phyloP scores from a whole-genome alignment of 2,797 vertebrate species.

The Mus caroli region DNA sequence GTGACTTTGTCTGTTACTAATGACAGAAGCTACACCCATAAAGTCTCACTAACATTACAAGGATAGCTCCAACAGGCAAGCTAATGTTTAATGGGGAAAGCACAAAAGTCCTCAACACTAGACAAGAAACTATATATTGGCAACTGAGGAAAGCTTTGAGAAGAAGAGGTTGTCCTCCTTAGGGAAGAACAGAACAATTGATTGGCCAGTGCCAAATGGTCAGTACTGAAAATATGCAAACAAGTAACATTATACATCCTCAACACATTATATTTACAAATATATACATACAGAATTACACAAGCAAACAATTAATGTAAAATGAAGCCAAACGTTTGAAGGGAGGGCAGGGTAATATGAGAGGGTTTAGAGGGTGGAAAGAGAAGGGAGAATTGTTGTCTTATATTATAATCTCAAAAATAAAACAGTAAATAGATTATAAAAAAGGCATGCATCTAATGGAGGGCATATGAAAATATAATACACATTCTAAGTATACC shows the following conservation, averaged over 20 bases:
- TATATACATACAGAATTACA: neutral
- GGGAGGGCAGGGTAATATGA: neutral
- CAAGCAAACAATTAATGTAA: neutral
- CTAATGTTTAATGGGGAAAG: neutral
- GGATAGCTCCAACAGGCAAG: neutral
- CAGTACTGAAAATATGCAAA: neutral
- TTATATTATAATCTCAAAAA: neutral
- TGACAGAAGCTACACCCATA: neutral
- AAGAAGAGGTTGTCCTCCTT: neutral
- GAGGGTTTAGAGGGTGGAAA: neutral
- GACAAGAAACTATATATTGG: neutral
- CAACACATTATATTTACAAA: neutral
- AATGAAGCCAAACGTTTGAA: neutral
- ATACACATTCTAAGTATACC: neutral
- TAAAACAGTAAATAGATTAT: neutral
- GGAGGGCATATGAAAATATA: neutral
- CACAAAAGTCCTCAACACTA: neutral
- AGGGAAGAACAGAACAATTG: neutral
- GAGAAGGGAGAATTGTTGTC: too few species aligned
- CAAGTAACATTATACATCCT: neutral
- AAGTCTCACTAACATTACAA: neutral
- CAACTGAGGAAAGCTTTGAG: neutral
- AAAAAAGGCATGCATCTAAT: slow-evolving; percentile 8
- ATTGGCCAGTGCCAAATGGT: neutral
- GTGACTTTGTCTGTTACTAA: neutral